These are phyloP conservation scores for Phalanger gymnotis DNA, from an alignment of 2,797 vertebrate species.

Conservation along the genomic window DNA sequence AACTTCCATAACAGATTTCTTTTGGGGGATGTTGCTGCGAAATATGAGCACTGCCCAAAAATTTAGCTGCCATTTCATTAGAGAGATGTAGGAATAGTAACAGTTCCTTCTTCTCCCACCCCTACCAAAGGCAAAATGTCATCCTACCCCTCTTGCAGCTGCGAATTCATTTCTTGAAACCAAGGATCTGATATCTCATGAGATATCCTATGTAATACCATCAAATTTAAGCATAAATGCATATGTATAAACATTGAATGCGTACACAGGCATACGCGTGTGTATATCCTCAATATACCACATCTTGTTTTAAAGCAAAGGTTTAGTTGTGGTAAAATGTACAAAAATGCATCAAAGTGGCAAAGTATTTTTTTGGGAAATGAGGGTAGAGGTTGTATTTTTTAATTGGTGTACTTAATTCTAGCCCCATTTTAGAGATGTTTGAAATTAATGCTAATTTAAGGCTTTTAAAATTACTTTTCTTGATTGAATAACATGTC, in stretches of 20 bases:
- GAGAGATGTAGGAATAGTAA: slow-evolving; percentile 33
- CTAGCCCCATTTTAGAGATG: neutral
- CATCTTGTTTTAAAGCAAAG: slow-evolving; percentile 10
- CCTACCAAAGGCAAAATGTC: slow-evolving; percentile 26
- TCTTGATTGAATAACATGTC: neutral
- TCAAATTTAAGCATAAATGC: slow-evolving; percentile 21
- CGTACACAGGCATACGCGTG: neutral
- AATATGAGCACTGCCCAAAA: slow-evolving; percentile 31
- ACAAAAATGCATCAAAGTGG: neutral
- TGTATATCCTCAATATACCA: neutral
- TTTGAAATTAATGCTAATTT: neutral
- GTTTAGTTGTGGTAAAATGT: neutral
- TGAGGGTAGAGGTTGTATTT: neutral
- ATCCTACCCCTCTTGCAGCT: neutral
- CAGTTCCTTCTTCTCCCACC: neutral
- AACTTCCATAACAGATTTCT: neutral
- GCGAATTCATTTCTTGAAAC: neutral
- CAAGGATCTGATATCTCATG: slow-evolving; percentile 5
- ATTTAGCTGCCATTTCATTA: slow-evolving; percentile 41
- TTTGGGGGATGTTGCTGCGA: slow-evolving; percentile 43
- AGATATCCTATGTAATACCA: neutral
- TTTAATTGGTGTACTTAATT: neutral
- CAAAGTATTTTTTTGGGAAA: neutral
- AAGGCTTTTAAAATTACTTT: neutral
- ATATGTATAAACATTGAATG: neutral